Percentiles rank a stretch among this genome's conserved stretches.
These are phyloP conservation scores for human (Homo sapiens) DNA, from an alignment of 2,113 vertebrate species.

Conservation along the genomic window DNA sequence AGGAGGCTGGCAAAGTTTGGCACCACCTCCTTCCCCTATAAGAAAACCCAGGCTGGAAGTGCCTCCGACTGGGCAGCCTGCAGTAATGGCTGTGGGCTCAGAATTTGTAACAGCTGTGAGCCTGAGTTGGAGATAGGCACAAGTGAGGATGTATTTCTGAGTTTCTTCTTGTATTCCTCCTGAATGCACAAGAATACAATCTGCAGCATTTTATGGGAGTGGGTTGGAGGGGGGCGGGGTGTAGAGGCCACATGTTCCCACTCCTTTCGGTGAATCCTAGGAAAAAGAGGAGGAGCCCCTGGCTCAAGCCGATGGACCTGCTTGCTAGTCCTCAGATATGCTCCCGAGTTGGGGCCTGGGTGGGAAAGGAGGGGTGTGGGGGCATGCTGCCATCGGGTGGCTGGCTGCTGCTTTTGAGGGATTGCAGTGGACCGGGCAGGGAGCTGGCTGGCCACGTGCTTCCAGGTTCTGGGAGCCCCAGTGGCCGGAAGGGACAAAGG, in stretches of 20 bases:
- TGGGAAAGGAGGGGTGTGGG: constrained; percentile 7
- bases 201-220: not conserved
- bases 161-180: not conserved
- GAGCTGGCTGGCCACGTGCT: not conserved
- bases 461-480: not conserved
- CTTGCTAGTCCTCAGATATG: not conserved
- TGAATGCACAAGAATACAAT: not conserved
- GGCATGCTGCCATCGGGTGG: constrained; percentile 52
- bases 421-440: constrained; percentile 63
- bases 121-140: not conserved
- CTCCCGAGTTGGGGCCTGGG: not conserved
- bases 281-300: not conserved
- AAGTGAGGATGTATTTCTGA: not conserved
- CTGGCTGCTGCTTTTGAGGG: constrained; percentile 74
- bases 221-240: not conserved
- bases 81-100: not conserved
- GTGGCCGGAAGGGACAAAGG: constrained; percentile 23
- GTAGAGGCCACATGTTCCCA: not conserved
- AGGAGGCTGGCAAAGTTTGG: constrained; percentile 61
- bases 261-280: not conserved
- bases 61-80: not conserved
- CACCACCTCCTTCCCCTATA: not conserved
- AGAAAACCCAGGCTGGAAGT: not conserved
- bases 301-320: accelerated
- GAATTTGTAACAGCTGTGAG: constrained; percentile 35